Conservation (phyloP, 2,888 invertebrate genomes). For the Athetis lepigone region DNA sequence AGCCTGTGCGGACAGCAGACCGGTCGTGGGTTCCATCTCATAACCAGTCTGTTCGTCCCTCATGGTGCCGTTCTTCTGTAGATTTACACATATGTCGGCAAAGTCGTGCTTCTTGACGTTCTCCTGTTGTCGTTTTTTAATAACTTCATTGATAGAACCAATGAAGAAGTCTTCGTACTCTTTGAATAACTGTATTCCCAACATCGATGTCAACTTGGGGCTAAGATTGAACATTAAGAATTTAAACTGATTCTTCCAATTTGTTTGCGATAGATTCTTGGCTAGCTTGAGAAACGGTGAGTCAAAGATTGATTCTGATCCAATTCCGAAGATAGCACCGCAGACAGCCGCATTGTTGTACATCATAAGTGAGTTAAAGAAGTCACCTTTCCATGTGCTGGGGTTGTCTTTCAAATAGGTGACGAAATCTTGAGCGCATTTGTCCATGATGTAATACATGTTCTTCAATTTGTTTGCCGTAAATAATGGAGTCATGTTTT, state of each 20-base stretch:
- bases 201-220: constrained; percentile 52
- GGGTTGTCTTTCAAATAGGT: constrained; percentile 66
- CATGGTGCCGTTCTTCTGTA: constrained; percentile 73
- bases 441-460: constrained; percentile 79
- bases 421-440: constrained; percentile 73
- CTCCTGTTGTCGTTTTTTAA: constrained; percentile 69
- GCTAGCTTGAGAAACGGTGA: constrained; percentile 73
- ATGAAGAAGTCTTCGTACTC: constrained; percentile 76
- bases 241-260: constrained; percentile 50
- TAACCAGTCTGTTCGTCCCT: constrained; percentile 69
- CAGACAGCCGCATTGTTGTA: constrained; percentile 73
- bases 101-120: constrained; percentile 75
- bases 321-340: constrained; percentile 79
- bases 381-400: constrained; percentile 56
- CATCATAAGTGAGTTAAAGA: constrained; percentile 57
- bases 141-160: constrained; percentile 71
- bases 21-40: constrained; percentile 75
- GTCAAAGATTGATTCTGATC: constrained; percentile 73
- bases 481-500: constrained; percentile 79
- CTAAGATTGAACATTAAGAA: constrained; percentile 57
- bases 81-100: constrained; percentile 71
- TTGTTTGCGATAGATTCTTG: constrained; percentile 53
- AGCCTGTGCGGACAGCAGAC: constrained; percentile 54
- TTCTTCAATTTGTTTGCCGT: constrained; percentile 77
- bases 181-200: constrained; percentile 70